Conservation (phyloP, 2,888 invertebrate genomes). For the Dicyrtomina minuta region DNA sequence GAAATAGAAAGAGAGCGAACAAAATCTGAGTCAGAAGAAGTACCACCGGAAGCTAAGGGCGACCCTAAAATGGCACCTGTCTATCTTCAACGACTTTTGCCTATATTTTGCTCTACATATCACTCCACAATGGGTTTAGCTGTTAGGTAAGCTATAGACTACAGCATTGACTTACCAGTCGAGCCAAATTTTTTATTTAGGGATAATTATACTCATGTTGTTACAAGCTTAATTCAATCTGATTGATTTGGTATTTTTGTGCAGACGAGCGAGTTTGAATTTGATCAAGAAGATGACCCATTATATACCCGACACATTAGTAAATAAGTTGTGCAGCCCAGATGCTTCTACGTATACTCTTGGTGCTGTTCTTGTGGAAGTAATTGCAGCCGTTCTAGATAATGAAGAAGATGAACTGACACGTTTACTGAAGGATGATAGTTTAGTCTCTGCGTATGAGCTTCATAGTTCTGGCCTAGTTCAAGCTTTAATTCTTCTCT, state of each 20-base stretch:
- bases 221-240: neutral
- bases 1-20: constrained; percentile 56
- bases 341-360: constrained; percentile 66
- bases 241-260: neutral
- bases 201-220: no score
- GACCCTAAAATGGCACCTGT: constrained; percentile 96
- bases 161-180: no score
- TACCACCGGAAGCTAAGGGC: constrained; percentile 78
- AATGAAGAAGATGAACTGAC: constrained; percentile 93
- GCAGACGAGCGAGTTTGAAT: constrained; percentile 81
- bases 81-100: constrained; percentile 82
- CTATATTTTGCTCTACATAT: constrained; percentile 92
- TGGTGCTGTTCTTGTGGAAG: constrained; percentile 85
- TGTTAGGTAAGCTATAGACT: constrained; percentile 64
- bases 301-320: constrained; percentile 76
- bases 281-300: constrained; percentile 97
- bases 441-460: constrained; percentile 92
- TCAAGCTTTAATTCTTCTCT: constrained; percentile 67
- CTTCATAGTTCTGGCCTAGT: constrained; percentile 93
- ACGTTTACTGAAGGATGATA: constrained; percentile 81
- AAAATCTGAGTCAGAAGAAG: constrained; percentile 60
- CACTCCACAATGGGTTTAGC: constrained; percentile 85
- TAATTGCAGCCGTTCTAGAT: constrained; percentile 90
- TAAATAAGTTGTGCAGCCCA: constrained; percentile 71
- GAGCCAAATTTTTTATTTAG: no score